Conservation (phyloP, 2,888 invertebrate genomes). For the Cryptocephalus moraei region DNA sequence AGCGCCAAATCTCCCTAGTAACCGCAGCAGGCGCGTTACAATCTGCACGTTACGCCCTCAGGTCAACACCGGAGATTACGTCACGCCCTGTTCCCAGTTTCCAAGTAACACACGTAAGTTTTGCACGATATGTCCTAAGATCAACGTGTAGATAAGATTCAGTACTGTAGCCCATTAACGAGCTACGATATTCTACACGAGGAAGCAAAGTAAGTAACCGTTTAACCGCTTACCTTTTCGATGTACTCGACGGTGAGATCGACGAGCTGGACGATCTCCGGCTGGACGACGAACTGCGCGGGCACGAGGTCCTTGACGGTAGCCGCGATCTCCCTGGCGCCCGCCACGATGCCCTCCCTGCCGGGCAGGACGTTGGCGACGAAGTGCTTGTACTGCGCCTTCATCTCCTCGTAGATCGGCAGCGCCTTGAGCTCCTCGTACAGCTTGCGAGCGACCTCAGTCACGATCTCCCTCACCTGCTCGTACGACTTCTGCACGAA, state of each 20-base stretch:
- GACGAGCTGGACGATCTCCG: constrained; percentile 51
- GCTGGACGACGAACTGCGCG: constrained; percentile 33
- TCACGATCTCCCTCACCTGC: constrained; percentile 35
- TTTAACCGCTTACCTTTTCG: constrained; percentile 53
- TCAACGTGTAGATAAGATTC: too few species aligned
- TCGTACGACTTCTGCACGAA: constrained; percentile 34
- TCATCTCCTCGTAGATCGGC: constrained; percentile 42
- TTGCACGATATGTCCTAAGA: too few species aligned
- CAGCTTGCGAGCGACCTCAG: constrained; percentile 36
- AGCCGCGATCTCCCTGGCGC: constrained; percentile 46
- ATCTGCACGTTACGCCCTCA: too few species aligned
- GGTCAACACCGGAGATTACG: too few species aligned
- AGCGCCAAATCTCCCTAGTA: too few species aligned
- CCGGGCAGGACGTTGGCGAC: constrained; percentile 32
- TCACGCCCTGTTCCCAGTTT: too few species aligned
- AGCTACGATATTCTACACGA: too few species aligned
- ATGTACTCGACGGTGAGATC: constrained; percentile 51
- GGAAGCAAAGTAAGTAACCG: too few species aligned
- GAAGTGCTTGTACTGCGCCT: constrained; percentile 36
- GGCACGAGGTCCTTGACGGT: constrained; percentile 50
- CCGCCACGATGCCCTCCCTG: constrained; percentile 45
- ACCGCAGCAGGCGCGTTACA: too few species aligned
- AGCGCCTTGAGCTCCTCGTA: constrained; percentile 44
- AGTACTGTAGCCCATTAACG: too few species aligned
- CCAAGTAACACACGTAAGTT: too few species aligned